Percentiles rank a stretch among this genome's conserved stretches.
Conservation (phyloP, 2,113 vertebrate genomes). For the Calonectris borealis region DNA sequence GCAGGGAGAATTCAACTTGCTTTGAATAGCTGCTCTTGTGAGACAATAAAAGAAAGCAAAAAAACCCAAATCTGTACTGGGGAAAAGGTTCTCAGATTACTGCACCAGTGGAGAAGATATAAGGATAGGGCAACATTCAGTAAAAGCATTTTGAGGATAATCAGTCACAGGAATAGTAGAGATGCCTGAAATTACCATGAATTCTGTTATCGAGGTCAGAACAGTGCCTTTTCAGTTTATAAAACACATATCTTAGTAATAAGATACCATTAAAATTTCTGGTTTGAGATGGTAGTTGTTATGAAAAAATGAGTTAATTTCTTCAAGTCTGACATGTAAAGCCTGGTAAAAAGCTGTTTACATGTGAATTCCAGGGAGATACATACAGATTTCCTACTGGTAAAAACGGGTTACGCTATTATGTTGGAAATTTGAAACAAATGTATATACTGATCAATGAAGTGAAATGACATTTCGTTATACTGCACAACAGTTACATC, state of each 20-base stretch:
- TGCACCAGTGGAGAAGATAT: neutral
- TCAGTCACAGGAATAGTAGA: neutral
- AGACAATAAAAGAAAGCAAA: neutral
- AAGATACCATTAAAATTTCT: neutral
- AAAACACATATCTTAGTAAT: neutral
- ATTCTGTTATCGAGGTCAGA: neutral
- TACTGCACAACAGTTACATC: neutral
- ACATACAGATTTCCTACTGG: neutral
- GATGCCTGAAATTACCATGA: neutral
- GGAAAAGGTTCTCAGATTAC: neutral
- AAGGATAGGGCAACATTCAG: neutral
- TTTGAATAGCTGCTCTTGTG: neutral
- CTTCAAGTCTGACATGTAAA: neutral
- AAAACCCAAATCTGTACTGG: neutral
- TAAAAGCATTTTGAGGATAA: neutral
- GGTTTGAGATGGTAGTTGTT: neutral
- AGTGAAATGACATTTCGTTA: neutral
- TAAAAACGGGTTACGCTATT: neutral
- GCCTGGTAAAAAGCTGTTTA: neutral
- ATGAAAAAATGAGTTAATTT: neutral
- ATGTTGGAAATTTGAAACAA: neutral
- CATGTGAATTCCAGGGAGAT: neutral
- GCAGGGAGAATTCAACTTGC: neutral
- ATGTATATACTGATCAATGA: neutral
- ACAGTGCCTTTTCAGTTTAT: neutral